Evolutionary conservation across 2,113 vertebrate species (phyloP), one percentile per base, ranked within the genome.

Genomic region (Sula dactylatra): DNA sequence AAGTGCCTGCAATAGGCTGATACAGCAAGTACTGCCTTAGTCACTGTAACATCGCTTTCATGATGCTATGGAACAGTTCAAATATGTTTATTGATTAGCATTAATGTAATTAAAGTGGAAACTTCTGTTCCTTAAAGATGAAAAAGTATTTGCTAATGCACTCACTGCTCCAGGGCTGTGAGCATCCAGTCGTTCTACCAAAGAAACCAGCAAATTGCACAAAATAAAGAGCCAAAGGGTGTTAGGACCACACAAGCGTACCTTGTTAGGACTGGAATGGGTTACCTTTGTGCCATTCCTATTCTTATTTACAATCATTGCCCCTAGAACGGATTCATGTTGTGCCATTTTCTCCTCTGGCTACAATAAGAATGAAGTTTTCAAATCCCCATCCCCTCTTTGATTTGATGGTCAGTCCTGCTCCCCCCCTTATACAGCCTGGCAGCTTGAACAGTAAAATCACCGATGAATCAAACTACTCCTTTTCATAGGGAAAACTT

Each of bases 301-400:
- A 80, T 71, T 97, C 96, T 92, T 90, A 96, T 95, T 93, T 94
- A 59, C 86, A 82, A 82, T 89, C 88, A 76, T 85, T 83, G 78
- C 38, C 83, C 83, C 83, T 83, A 27, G 38, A 96, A 97, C 91
- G 94, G 94, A 92, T 95, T 97, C 85, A 77, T 47, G 90, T 97
- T 83, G 94, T 96, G 95, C 96, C 94, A 88, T 97, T 97, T 97
- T 97, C 91, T 95, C 64, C 92, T 94, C 94, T 70, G 86, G 59
- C 79, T 94, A 82, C 94, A 80, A 81, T 93, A 80, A 93, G 92
- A 97, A 88, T 81, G 70, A 95, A 93, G 93, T 82, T 95, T 96
- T 94, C 86, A 97, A 95, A 96, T 78, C 95, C 78, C 14, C 3
- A 0, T 93, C 40, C 32, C 32, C 45, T 91, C 86, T 90, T 91